These are phyloP conservation scores for Drosophila monieri DNA, from an alignment of 2,888 invertebrate genomes.

Conservation along the genomic window DNA sequence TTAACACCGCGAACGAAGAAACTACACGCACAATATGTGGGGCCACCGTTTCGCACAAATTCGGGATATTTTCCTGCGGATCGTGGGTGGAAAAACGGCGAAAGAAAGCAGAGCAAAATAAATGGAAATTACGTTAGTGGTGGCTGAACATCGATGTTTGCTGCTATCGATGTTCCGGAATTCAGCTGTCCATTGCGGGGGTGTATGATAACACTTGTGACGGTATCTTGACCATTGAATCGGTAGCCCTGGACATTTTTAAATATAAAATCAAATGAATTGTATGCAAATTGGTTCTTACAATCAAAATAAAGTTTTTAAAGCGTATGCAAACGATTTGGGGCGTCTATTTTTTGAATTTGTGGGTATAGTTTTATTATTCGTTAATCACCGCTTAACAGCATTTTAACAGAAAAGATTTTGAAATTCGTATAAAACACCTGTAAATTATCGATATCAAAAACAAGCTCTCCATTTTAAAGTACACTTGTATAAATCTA, in stretches of 20 bases:
- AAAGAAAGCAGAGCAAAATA: conserved; percentile 34
- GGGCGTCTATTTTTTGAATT: not conserved
- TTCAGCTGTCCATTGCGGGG: not conserved
- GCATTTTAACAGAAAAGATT: not conserved
- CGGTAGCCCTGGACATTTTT: not conserved
- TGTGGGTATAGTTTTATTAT: not conserved
- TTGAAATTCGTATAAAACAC: not conserved
- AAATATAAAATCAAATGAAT: not conserved
- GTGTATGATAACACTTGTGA: not conserved
- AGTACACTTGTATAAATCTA: too few species aligned
- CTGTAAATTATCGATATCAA: too few species aligned
- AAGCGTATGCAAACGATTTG: not conserved
- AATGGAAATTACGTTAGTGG: conserved; percentile 29
- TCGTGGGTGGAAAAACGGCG: conserved; percentile 24
- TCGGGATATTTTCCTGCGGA: conserved; percentile 6
- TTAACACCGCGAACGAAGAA: conserved; percentile 4
- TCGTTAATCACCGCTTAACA: not conserved
- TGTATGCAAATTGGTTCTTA: not conserved
- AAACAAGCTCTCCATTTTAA: too few species aligned
- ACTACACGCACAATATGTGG: conserved; percentile 18
- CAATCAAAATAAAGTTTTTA: not conserved
- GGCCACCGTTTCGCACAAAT: not conserved
- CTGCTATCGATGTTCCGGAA: not conserved
- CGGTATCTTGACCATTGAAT: not conserved
- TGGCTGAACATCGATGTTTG: not conserved